These are phyloP conservation scores for Girardinichthys multiradiatus DNA, from an alignment of 2,113 vertebrate genomes.

Conservation along the genomic window DNA sequence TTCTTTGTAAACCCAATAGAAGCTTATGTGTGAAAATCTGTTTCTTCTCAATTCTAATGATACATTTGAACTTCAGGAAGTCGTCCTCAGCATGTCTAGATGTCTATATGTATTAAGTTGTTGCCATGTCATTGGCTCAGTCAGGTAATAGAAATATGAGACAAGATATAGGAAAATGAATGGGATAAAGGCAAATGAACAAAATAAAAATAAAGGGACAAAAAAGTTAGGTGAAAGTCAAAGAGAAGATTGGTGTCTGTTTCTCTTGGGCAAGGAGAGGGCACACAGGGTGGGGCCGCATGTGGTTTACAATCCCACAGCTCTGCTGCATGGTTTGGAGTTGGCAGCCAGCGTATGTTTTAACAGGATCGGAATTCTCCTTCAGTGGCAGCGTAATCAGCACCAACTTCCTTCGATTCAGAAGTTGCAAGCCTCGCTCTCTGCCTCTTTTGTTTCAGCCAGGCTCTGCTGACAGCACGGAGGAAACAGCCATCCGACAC, in stretches of 20 bases:
- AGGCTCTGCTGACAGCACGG: constrained; percentile 66
- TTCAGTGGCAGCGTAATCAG: constrained; percentile 76
- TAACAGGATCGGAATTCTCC: constrained; percentile 77
- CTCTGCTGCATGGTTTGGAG: constrained; percentile 40
- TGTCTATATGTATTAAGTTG: too few species aligned
- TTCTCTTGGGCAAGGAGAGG: constrained; percentile 6
- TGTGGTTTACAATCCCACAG: constrained; percentile 31
- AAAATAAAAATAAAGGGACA: constrained; percentile 2
- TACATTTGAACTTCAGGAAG: too few species aligned
- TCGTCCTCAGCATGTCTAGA: too few species aligned
- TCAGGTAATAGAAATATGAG: neutral
- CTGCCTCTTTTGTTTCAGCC: constrained; percentile 75
- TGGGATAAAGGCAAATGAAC: neutral
- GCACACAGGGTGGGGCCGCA: constrained; percentile 46
- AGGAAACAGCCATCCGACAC: constrained; percentile 74
- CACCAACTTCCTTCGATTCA: constrained; percentile 79
- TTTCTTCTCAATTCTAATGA: too few species aligned
- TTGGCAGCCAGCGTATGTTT: constrained; percentile 50
- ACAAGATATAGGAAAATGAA: neutral
- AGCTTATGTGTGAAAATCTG: too few species aligned
- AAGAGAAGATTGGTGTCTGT: neutral
- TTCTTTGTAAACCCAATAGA: too few species aligned
- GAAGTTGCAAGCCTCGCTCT: constrained; percentile 53
- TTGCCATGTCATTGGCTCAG: neutral
- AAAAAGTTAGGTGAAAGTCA: neutral